phyloP scores from a whole-genome alignment of 2,113 vertebrate species.

The Ammodytes dubius region DNA sequence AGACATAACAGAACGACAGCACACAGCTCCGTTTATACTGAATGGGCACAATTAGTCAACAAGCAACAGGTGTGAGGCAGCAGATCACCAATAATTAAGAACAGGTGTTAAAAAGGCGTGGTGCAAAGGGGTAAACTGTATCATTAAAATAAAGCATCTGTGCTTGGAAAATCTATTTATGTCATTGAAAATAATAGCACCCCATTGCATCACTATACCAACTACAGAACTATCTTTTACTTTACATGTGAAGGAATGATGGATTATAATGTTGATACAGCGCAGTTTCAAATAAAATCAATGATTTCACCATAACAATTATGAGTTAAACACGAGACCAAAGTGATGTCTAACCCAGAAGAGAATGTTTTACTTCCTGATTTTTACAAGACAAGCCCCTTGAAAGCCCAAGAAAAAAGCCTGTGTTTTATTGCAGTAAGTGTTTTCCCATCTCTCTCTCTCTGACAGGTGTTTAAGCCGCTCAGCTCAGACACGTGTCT shows the following conservation, averaged over 20 bases:
- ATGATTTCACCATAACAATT: not conserved
- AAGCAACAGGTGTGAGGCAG: not conserved
- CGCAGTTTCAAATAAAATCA: not conserved
- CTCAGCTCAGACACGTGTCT: slow-evolving; percentile 3
- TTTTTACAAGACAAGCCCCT: slow-evolving; percentile 42
- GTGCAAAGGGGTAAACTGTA: not conserved
- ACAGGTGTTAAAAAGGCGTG: slow-evolving; percentile 10
- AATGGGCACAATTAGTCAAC: not conserved
- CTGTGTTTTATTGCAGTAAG: slow-evolving; percentile 53
- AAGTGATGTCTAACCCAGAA: slow-evolving; percentile 6
- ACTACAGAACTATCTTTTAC: slow-evolving; percentile 3
- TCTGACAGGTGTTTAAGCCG: slow-evolving; percentile 58
- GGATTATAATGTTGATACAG: not conserved
- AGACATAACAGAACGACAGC: not conserved
- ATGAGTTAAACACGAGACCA: not conserved
- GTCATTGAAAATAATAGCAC: not conserved
- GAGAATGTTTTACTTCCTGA: slow-evolving; percentile 25
- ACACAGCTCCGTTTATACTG: not conserved
- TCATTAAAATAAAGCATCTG: not conserved
- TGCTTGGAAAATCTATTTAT: not conserved
- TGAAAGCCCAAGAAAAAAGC: slow-evolving; percentile 29
- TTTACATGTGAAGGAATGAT: not conserved
- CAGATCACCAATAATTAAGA: not conserved
- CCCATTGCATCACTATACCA: not conserved
- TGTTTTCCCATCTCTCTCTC: slow-evolving; percentile 53